Evolutionary conservation across 53 echinoderm and acorn worm species (phyloP).

Genomic region (Paracentrotus lividus): DNA sequence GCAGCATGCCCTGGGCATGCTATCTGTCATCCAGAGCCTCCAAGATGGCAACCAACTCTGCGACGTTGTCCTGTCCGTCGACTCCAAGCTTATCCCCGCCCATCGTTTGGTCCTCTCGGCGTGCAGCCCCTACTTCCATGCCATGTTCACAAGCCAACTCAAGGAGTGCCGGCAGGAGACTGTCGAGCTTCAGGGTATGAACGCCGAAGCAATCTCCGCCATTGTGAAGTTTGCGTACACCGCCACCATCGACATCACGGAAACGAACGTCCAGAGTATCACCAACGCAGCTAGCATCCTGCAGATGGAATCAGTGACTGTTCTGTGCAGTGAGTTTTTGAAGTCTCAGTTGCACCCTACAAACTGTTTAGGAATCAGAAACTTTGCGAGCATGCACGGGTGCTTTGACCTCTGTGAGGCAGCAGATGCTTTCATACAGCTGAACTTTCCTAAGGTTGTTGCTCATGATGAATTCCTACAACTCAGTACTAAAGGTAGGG

Average conservation of each 20-base stretch:
- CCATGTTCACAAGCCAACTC: conserved; percentile 97
- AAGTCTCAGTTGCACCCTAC: conserved; percentile 91
- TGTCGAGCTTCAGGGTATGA: conserved; percentile 81
- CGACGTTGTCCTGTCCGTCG: conserved; percentile 87
- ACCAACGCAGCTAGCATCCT: conserved; percentile 88
- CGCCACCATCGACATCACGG: conserved; percentile 82
- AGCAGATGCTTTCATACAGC: conserved; percentile 82
- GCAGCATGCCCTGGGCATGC: conserved; percentile 85
- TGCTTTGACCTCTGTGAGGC: conserved; percentile 89
- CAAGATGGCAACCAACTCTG: conserved; percentile 79
- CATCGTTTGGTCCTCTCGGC: conserved; percentile 93
- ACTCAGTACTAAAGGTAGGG: conserved; percentile 67
- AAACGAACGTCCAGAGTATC: conserved; percentile 89
- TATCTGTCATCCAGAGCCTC: conserved; percentile 82
- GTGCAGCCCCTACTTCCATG: conserved; percentile 96
- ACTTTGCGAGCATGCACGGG: conserved; percentile 90
- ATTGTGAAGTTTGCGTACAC: conserved; percentile 94
- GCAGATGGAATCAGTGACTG: conserved; percentile 87
- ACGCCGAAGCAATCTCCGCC: conserved; percentile 79
- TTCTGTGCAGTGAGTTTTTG: conserved; percentile 85
- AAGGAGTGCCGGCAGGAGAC: conserved; percentile 84
- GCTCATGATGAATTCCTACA: conserved; percentile 92
- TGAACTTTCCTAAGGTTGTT: conserved; percentile 86
- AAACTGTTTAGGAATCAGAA: conserved; percentile 93
- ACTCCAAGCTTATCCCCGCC: conserved; percentile 82